These are phyloP conservation scores for Sebastes hopkinsi DNA, from an alignment of 2,797 vertebrate species.

Conservation along the genomic window DNA sequence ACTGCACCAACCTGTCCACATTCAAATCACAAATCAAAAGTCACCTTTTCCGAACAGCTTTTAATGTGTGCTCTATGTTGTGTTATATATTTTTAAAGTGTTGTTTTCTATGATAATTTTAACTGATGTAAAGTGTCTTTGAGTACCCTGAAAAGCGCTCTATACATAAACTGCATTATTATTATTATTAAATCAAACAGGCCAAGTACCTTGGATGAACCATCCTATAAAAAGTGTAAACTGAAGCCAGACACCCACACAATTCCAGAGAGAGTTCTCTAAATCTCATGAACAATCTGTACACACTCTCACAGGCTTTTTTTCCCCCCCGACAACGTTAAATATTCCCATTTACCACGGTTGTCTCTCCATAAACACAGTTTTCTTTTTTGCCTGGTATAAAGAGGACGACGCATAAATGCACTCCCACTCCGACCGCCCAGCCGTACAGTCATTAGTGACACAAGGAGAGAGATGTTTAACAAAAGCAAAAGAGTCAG, in stretches of 20 bases:
- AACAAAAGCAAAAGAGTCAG: constrained; percentile 17
- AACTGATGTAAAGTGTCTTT: neutral
- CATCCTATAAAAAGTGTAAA: neutral
- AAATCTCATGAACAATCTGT: neutral
- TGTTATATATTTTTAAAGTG: neutral
- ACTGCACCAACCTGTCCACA: too few relatives aligned
- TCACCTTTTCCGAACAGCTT: neutral
- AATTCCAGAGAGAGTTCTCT: neutral
- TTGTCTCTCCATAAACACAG: constrained; percentile 2
- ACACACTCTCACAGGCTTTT: neutral
- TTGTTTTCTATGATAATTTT: neutral
- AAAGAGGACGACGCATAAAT: neutral
- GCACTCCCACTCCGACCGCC: neutral
- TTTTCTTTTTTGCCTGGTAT: constrained; percentile 7
- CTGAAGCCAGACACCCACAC: neutral
- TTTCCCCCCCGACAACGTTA: neutral
- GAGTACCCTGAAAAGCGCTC: neutral
- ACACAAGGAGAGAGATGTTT: neutral
- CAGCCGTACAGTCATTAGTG: constrained; percentile 1
- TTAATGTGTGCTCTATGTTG: too few relatives aligned
- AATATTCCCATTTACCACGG: neutral
- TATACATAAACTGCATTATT: neutral
- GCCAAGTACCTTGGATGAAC: neutral
- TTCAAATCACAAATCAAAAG: too few relatives aligned
- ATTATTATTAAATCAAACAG: neutral